Conservation (phyloP, 1,140 invertebrate species). For the Drosophila repleta region DNA sequence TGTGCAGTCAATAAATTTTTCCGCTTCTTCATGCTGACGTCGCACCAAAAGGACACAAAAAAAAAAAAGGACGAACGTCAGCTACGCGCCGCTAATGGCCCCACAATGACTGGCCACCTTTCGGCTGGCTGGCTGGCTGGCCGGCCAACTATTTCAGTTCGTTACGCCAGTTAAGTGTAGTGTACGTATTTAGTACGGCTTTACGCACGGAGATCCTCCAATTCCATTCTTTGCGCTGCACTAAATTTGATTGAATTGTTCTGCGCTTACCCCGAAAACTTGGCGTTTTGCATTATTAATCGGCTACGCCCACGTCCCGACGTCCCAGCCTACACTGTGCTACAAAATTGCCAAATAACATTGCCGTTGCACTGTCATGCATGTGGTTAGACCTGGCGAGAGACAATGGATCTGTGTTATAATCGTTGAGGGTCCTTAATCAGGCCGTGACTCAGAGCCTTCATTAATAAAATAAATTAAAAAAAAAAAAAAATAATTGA, state of each 20-base stretch:
- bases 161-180: too few relatives aligned
- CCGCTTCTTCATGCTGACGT: slow-evolving; percentile 74
- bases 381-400: too few relatives aligned
- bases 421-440: too few relatives aligned
- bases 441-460: too few relatives aligned
- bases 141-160: too few relatives aligned
- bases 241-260: slow-evolving; percentile 73
- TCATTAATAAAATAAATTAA: too few relatives aligned
- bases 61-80: slow-evolving; percentile 27
- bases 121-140: too few relatives aligned
- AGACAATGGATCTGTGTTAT: too few relatives aligned
- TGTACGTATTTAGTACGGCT: too few relatives aligned
- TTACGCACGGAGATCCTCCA: too few relatives aligned
- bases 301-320: slow-evolving; percentile 42
- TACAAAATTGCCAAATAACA: background rate
- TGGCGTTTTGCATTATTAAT: slow-evolving; percentile 66
- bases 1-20: slow-evolving; percentile 80
- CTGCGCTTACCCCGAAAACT: slow-evolving; percentile 66
- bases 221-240: slow-evolving; percentile 36
- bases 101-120: slow-evolving; percentile 73
- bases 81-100: slow-evolving; percentile 62
- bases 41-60: slow-evolving; percentile 42
- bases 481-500: too few relatives aligned
- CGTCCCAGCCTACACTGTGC: background rate
- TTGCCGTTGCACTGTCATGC: background rate